Percentiles rank a stretch among this genome's conserved stretches.
Evolutionary conservation across 2,113 vertebrate genomes (phyloP).

Genomic region (Otus sunia): DNA sequence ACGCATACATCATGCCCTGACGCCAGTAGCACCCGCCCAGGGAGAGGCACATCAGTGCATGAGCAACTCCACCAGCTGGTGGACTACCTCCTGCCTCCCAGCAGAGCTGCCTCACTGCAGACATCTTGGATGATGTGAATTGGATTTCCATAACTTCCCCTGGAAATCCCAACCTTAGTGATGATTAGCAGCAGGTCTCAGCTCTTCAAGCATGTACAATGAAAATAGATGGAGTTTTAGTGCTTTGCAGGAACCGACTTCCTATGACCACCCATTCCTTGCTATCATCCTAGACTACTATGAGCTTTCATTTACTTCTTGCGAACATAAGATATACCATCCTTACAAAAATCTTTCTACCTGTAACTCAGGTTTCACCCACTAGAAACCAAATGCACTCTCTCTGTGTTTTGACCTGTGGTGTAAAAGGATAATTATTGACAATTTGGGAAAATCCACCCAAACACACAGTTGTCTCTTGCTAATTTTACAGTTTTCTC

Average conservation of each 20-base stretch:
- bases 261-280: neutral
- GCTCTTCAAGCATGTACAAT: neutral
- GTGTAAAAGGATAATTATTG: neutral
- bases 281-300: neutral
- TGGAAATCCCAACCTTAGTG: neutral
- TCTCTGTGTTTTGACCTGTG: neutral
- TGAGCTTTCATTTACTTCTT: neutral
- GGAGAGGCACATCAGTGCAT: neutral
- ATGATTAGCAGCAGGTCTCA: neutral
- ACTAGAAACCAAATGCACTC: neutral
- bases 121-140: neutral
- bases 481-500: neutral
- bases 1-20: neutral
- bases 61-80: neutral
- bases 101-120: neutral
- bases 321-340: neutral
- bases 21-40: accelerated
- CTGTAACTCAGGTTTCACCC: neutral
- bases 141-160: neutral
- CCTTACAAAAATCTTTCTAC: neutral
- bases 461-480: neutral
- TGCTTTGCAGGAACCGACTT: neutral
- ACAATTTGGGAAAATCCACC: neutral
- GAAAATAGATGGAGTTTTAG: neutral
- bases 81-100: neutral